Evolutionary conservation across 2,888 invertebrate species (phyloP).

Genomic region (Lepas anatifera): DNA sequence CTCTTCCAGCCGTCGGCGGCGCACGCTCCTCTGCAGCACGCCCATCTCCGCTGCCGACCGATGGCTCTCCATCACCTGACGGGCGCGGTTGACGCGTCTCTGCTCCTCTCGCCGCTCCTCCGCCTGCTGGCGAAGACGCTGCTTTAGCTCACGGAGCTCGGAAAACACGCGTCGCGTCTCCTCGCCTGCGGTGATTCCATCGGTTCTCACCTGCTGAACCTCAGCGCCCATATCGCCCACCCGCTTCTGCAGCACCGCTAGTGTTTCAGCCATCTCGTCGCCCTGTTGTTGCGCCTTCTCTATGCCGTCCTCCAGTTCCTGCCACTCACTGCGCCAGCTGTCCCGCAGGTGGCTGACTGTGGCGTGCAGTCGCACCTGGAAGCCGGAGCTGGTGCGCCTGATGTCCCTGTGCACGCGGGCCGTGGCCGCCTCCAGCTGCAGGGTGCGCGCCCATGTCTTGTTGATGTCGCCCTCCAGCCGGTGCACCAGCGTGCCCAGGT

Average conservation of each 20-base stretch:
- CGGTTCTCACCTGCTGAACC: neutral
- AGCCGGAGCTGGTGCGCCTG: neutral
- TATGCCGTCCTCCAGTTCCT: neutral
- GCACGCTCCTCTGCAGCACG: neutral
- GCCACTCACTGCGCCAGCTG: neutral
- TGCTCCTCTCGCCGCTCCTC: neutral
- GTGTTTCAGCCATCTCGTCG: neutral
- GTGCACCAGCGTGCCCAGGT: neutral
- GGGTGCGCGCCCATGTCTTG: neutral
- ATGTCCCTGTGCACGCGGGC: neutral
- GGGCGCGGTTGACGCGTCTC: neutral
- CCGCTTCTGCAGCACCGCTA: neutral
- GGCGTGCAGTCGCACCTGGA: neutral
- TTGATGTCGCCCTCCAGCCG: neutral
- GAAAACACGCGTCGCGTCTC: neutral
- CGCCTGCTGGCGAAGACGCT: neutral
- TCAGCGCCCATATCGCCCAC: neutral
- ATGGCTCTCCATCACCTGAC: neutral
- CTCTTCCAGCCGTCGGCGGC: neutral
- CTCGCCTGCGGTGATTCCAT: neutral
- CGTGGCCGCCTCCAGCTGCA: neutral
- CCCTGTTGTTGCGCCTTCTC: neutral
- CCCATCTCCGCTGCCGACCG: neutral
- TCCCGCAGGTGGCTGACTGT: neutral
- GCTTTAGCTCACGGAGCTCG: neutral